Conservation (phyloP, 2,888 invertebrate genomes). For the Lepidocyrtinus sp. region DNA sequence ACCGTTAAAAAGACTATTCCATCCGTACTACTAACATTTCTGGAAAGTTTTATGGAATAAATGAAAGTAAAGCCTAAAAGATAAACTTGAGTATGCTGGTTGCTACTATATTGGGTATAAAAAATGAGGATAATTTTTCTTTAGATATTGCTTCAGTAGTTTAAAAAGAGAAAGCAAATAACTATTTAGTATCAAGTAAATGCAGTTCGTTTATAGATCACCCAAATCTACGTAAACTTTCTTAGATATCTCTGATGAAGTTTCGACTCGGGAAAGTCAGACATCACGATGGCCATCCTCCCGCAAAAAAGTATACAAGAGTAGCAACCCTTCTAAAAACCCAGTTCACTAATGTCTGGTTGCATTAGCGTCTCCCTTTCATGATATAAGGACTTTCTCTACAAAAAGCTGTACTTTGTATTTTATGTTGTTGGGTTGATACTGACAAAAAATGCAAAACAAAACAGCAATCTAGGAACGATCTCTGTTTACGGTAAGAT, state of each 20-base stretch:
- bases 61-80: background rate
- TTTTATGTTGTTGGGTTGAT: background rate
- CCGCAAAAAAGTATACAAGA: no score
- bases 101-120: no score
- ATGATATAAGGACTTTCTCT: constrained; percentile 30
- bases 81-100: background rate
- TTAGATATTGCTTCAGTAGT: background rate
- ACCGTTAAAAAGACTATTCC: background rate
- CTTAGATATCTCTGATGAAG: constrained; percentile 38
- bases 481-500: no score
- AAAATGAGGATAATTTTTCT: no score
- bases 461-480: constrained; percentile 1
- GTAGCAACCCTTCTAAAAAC: constrained; percentile 25
- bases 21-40: no score
- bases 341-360: constrained; percentile 57
- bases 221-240: background rate
- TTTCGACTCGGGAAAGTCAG: constrained; percentile 46
- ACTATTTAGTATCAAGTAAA: background rate
- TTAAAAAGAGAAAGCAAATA: background rate
- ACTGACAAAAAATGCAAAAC: constrained; percentile 38
- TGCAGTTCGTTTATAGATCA: background rate
- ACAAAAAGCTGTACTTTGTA: background rate
- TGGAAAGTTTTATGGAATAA: background rate
- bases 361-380: constrained; percentile 51
- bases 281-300: no score